A percentile compares a stretch with the other conserved stretches of the same genome.
Evolutionary conservation across 1,140 invertebrate genomes (phyloP).

Genomic region (Lethrus apterus): DNA sequence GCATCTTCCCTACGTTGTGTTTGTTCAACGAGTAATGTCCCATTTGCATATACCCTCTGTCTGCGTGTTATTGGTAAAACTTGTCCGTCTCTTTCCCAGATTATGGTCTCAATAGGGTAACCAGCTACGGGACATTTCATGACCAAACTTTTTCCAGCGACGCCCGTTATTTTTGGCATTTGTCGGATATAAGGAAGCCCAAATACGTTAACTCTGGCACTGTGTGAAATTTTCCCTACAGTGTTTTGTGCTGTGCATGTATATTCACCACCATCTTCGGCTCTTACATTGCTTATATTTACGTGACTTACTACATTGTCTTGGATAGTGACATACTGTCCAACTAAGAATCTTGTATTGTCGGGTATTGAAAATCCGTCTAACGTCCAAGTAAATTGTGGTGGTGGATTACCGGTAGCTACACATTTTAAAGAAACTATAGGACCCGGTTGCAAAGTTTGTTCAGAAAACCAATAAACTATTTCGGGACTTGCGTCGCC

Average conservation of each 20-base stretch:
- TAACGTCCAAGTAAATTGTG: slow-evolving; percentile 80
- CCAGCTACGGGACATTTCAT: slow-evolving; percentile 91
- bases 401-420: slow-evolving; percentile 83
- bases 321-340: slow-evolving; percentile 84
- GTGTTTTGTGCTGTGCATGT: slow-evolving; percentile 79
- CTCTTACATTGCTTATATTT: slow-evolving; percentile 80
- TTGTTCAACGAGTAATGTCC: slow-evolving; percentile 78
- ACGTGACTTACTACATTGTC: slow-evolving; percentile 92
- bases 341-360: slow-evolving; percentile 70
- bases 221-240: slow-evolving; percentile 67
- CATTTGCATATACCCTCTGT: slow-evolving; percentile 80
- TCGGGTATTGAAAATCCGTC: slow-evolving; percentile 78
- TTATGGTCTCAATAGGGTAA: slow-evolving; percentile 81
- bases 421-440: slow-evolving; percentile 85
- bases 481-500: slow-evolving; percentile 80
- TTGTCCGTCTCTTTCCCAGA: slow-evolving; percentile 83
- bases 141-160: slow-evolving; percentile 75
- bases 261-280: slow-evolving; percentile 89
- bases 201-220: slow-evolving; percentile 83
- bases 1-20: slow-evolving; percentile 70
- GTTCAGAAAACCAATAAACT: slow-evolving; percentile 82
- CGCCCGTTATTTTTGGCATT: slow-evolving; percentile 85
- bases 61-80: slow-evolving; percentile 76
- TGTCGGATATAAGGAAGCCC: slow-evolving; percentile 80
- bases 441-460: slow-evolving; percentile 81